Conservation (phyloP, 2,888 invertebrate genomes). For the Anthophora plumipes region DNA sequence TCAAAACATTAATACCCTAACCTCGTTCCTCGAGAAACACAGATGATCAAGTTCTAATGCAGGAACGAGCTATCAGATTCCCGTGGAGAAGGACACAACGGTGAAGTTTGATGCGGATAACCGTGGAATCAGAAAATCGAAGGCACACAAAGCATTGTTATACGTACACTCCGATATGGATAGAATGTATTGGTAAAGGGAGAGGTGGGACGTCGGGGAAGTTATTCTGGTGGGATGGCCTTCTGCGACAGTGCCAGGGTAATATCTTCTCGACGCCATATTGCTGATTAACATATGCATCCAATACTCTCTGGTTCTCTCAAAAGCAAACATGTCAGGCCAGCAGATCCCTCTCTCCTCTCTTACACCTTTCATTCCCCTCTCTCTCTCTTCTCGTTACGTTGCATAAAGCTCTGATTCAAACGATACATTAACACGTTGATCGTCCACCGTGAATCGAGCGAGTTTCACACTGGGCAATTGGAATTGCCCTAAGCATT, state of each 20-base stretch:
- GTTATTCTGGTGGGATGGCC: constrained; percentile 56
- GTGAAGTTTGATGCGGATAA: constrained; percentile 26
- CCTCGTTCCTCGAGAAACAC: constrained; percentile 15
- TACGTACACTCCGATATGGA: not conserved
- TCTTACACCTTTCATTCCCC: too few relatives aligned
- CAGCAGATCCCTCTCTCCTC: constrained; percentile 75
- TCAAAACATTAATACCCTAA: constrained; percentile 38
- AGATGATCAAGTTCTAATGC: constrained; percentile 44
- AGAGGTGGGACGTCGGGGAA: not conserved
- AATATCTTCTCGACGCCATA: constrained; percentile 80
- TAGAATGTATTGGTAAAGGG: not conserved
- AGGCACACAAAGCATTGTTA: constrained; percentile 59
- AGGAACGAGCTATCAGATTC: constrained; percentile 41
- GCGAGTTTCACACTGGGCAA: too few relatives aligned
- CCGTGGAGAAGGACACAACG: constrained; percentile 23
- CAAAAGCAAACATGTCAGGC: constrained; percentile 81
- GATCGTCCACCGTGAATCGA: too few relatives aligned
- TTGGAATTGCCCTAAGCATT: too few relatives aligned
- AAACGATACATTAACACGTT: constrained; percentile 83
- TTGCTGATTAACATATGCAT: constrained; percentile 83
- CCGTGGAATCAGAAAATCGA: constrained; percentile 68
- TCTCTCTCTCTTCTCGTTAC: constrained; percentile 75
- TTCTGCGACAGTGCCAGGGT: constrained; percentile 68
- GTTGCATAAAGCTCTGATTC: constrained; percentile 80
- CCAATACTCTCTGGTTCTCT: constrained; percentile 78